phyloP scores from a whole-genome alignment of 1,140 invertebrate genomes.

The Eurytemora carolleeae region DNA sequence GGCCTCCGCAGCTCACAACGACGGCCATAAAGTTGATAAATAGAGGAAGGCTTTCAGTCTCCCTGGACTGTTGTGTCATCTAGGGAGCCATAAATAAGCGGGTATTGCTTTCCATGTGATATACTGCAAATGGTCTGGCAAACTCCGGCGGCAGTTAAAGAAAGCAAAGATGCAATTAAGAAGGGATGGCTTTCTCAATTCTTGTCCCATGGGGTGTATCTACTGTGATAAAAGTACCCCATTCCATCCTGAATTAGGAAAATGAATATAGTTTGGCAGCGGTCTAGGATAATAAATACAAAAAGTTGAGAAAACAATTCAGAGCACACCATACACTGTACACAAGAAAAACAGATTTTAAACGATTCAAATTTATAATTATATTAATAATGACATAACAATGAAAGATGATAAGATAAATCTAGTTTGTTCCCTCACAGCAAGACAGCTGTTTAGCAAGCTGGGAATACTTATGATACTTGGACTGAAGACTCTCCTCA shows the following conservation, averaged over 20 bases:
- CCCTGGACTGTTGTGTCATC: not conserved
- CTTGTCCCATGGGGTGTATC: not conserved
- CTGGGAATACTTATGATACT: constrained; percentile 90
- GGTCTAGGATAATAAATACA: not conserved
- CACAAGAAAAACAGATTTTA: not conserved
- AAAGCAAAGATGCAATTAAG: not conserved
- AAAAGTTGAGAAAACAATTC: not conserved
- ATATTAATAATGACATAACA: not conserved
- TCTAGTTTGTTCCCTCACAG: constrained; percentile 16
- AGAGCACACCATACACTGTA: not conserved
- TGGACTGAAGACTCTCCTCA: constrained; percentile 81
- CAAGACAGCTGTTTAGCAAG: constrained; percentile 85
- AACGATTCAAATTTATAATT: not conserved
- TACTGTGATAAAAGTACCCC: not conserved
- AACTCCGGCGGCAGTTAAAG: not conserved
- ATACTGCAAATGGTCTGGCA: not conserved
- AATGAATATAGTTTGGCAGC: no score
- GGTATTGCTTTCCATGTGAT: not conserved
- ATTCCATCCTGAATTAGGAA: not conserved
- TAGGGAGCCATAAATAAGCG: not conserved
- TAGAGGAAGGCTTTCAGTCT: not conserved
- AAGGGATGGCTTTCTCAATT: no score
- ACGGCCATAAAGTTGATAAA: not conserved
- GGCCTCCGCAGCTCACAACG: not conserved
- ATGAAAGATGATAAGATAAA: not conserved